phyloP scores from a whole-genome alignment of 2,113 vertebrate genomes.

The Limanda limanda region DNA sequence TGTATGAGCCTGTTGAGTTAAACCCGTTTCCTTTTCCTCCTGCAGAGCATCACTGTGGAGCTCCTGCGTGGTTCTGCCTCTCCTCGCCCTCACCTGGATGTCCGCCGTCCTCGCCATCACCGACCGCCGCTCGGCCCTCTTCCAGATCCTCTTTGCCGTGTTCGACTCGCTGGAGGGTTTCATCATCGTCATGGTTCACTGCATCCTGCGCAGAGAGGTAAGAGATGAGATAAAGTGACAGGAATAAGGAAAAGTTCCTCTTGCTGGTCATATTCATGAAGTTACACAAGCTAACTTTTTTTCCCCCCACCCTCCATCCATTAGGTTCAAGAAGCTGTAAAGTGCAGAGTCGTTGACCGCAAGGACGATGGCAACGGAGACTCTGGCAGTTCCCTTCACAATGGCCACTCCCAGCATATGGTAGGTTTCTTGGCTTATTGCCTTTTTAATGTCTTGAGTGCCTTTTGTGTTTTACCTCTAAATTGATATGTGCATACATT shows the following conservation, averaged over 20 bases:
- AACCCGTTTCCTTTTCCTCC: conserved; percentile 26
- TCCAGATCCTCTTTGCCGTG: conserved; percentile 98
- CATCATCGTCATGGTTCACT: conserved; percentile 98
- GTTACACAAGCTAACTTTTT: conserved; percentile 10
- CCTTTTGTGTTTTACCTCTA: conserved; percentile 53
- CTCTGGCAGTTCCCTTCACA: conserved; percentile 95
- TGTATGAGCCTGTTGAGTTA: conserved; percentile 7
- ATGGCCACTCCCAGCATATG: conserved; percentile 95
- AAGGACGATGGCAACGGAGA: conserved; percentile 98
- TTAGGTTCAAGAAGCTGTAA: conserved; percentile 98
- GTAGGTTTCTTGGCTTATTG: conserved; percentile 81
- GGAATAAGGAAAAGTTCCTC: conserved; percentile 2
- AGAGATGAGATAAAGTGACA: conserved; percentile 34
- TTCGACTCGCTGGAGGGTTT: conserved; percentile 98
- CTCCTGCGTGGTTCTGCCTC: conserved; percentile 96
- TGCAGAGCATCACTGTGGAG: conserved; percentile 97
- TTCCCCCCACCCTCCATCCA: neutral
- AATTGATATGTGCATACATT: conserved; percentile 67
- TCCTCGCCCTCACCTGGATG: conserved; percentile 99
- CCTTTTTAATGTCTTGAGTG: conserved; percentile 76
- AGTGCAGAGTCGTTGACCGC: conserved; percentile 96
- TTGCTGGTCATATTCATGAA: neutral
- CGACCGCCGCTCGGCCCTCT: conserved; percentile 95
- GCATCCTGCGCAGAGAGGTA: conserved; percentile 96
- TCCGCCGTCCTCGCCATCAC: conserved; percentile 97